Conservation (phyloP, 2,888 invertebrate species). For the Xestia rhomboidea region DNA sequence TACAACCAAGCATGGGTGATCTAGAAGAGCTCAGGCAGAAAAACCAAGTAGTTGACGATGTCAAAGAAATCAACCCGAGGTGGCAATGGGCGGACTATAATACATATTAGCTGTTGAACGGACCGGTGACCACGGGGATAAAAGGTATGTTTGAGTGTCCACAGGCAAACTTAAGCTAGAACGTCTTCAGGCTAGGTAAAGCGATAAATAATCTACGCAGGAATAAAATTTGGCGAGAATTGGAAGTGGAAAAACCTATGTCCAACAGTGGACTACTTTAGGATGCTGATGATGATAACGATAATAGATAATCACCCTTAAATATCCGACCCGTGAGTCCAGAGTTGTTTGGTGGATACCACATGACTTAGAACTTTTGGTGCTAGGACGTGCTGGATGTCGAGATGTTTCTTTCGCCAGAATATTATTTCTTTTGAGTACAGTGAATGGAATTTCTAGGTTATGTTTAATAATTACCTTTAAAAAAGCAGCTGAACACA, state of each 20-base stretch:
- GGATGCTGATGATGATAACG: neutral
- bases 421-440: neutral
- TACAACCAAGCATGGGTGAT: no score
- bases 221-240: neutral
- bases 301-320: neutral
- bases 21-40: neutral
- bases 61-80: neutral
- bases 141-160: neutral
- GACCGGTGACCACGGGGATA: neutral
- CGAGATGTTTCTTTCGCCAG: neutral
- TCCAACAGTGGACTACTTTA: neutral
- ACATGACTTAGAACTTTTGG: neutral
- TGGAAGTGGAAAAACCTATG: neutral
- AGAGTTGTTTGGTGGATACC: neutral
- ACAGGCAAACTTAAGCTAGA: neutral
- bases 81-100: neutral
- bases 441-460: neutral
- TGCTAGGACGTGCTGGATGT: neutral
- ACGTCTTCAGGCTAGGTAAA: neutral
- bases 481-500: neutral
- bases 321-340: neutral
- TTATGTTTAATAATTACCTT: neutral
- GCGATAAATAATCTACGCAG: neutral
- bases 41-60: neutral
- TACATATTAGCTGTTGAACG: neutral